Conservation (phyloP, 2,113 vertebrate genomes). For the Atlantisia rogersi region DNA sequence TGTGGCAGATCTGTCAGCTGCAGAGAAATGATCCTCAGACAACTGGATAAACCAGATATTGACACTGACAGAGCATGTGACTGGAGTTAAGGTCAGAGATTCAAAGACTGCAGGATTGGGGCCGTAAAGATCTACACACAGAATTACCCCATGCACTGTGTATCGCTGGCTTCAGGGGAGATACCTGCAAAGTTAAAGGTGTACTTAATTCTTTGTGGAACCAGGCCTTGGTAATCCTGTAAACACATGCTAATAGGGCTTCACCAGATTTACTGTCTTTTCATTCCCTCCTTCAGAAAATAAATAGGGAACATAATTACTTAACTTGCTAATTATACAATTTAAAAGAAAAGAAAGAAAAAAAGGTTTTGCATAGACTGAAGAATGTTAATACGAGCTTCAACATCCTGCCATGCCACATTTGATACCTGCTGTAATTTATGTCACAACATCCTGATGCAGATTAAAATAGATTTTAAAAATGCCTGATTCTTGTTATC, state of each 20-base stretch:
- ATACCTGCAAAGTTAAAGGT: background rate
- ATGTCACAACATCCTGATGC: background rate
- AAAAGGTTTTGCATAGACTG: background rate
- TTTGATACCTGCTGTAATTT: background rate
- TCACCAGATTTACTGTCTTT: background rate
- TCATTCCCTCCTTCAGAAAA: background rate
- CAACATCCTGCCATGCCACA: background rate
- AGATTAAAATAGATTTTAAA: background rate
- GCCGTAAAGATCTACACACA: background rate
- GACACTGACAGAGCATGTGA: slow-evolving; percentile 1
- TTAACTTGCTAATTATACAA: background rate
- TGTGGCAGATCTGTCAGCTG: background rate
- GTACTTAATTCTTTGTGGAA: background rate
- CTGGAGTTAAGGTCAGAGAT: slow-evolving; percentile 36
- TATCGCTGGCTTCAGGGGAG: background rate
- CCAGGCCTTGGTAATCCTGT: background rate
- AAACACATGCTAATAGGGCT: background rate
- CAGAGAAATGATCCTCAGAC: slow-evolving; percentile 45
- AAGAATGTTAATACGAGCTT: background rate
- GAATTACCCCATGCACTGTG: background rate
- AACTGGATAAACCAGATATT: slow-evolving; percentile 35
- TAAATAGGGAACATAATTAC: background rate
- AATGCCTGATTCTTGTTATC: background rate
- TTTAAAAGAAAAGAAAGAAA: background rate
- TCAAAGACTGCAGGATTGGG: background rate